Evolutionary conservation across 1,140 invertebrate genomes (phyloP).

Genomic region (Ceratina calcarata): DNA sequence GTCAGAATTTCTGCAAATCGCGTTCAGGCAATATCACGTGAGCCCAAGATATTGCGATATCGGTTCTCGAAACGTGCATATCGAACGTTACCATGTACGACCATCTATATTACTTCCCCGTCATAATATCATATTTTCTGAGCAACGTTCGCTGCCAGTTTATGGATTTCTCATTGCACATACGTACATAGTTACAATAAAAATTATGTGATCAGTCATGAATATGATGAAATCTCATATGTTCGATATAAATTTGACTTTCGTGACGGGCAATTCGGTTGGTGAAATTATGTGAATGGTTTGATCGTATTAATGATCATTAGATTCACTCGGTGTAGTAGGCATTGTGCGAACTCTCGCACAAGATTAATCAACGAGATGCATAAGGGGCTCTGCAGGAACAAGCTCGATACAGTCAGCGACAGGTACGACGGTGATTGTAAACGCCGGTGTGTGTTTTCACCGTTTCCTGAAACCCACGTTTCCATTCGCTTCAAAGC

Average conservation of each 20-base stretch:
- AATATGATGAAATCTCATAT: no score
- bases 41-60: not conserved
- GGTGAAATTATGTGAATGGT: not conserved
- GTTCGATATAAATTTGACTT: no score
- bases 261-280: not conserved
- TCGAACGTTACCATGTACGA: not conserved
- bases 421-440: not conserved
- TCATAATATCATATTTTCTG: not conserved
- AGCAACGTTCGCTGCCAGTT: not conserved
- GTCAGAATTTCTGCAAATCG: not conserved
- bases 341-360: not conserved
- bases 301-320: not conserved
- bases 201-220: not conserved
- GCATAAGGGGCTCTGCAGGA: not conserved
- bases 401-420: not conserved
- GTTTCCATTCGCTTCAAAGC: conserved; percentile 31
- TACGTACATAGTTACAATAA: not conserved
- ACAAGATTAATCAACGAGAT: not conserved
- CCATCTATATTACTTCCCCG: not conserved
- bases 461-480: conserved; percentile 7
- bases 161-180: not conserved
- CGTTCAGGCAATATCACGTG: not conserved
- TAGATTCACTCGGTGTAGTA: no score
- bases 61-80: no score
- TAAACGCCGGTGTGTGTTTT: conserved; percentile 17